These are phyloP conservation scores for Brachypterus glaber DNA, from an alignment of 2,888 invertebrate species.

Conservation along the genomic window DNA sequence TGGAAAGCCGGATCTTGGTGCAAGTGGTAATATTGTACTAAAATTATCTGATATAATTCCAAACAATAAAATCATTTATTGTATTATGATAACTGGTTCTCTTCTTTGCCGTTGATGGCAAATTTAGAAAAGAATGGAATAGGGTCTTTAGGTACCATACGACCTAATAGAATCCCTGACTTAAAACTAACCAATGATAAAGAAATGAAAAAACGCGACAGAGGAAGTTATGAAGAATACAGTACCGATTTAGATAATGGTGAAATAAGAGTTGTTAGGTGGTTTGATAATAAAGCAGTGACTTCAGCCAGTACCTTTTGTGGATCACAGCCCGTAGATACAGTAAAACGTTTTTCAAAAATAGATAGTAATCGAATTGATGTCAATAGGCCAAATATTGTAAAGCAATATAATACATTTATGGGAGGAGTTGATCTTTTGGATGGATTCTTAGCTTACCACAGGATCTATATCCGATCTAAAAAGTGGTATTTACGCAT, in stretches of 20 bases:
- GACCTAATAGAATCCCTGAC: background rate
- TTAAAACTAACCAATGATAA: background rate
- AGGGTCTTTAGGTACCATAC: background rate
- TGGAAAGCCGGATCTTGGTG: conserved; percentile 6
- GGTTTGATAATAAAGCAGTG: background rate
- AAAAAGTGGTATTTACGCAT: conserved; percentile 16
- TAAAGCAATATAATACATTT: conserved; percentile 21
- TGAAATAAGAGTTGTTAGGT: background rate
- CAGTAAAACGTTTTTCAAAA: background rate
- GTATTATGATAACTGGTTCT: no score
- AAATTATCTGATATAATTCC: conserved; percentile 7
- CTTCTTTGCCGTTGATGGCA: background rate
- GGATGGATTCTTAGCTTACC: conserved; percentile 17
- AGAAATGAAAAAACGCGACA: background rate
- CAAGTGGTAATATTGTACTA: conserved; percentile 9
- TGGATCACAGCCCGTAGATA: background rate
- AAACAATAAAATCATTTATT: conserved; percentile 9
- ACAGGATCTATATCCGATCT: conserved; percentile 15
- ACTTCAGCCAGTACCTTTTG: background rate
- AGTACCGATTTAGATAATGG: background rate
- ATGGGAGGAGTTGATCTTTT: conserved; percentile 23
- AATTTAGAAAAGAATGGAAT: background rate
- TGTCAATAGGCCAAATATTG: no score
- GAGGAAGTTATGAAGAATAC: background rate
- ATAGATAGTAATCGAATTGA: no score